Conservation (phyloP, 2,113 vertebrate genomes). For the Nematolebias whitei region DNA sequence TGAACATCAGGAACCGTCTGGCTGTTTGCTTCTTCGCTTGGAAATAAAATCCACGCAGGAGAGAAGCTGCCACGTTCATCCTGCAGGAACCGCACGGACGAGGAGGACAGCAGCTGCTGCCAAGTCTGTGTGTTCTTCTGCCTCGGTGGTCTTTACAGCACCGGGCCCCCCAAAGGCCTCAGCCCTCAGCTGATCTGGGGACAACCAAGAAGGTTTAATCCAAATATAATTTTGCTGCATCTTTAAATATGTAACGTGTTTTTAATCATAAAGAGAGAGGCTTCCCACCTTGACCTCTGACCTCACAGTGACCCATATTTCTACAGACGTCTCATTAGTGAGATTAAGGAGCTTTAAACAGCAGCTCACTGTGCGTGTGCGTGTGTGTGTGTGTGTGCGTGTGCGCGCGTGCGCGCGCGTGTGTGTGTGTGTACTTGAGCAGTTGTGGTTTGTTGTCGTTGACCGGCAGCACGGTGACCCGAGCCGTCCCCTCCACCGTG, state of each 20-base stretch:
- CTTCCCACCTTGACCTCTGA: not conserved
- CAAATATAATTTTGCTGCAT: no score
- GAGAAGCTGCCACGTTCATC: slow-evolving; percentile 54
- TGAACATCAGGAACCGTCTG: slow-evolving; percentile 66
- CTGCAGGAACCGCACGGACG: slow-evolving; percentile 54
- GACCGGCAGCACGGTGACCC: slow-evolving; percentile 86
- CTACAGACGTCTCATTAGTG: not conserved
- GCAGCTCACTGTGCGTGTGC: not conserved
- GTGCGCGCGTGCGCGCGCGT: slow-evolving; percentile 13
- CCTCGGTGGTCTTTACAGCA: slow-evolving; percentile 56
- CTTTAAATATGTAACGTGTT: no score
- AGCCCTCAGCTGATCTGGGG: slow-evolving; percentile 32
- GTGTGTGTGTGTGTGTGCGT: slow-evolving; percentile 17
- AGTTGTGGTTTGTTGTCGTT: slow-evolving; percentile 85
- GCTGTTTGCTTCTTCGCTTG: slow-evolving; percentile 67
- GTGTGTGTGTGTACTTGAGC: slow-evolving; percentile 69
- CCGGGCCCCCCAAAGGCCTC: slow-evolving; percentile 47
- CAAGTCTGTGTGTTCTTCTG: slow-evolving; percentile 74
- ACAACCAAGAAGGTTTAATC: not conserved
- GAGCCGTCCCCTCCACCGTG: slow-evolving; percentile 83
- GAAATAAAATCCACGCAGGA: slow-evolving; percentile 63
- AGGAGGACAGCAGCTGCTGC: slow-evolving; percentile 67
- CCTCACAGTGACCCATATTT: not conserved
- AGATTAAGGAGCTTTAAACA: not conserved
- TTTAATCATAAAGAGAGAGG: not conserved